phyloP scores from a whole-genome alignment of 1,140 invertebrate species.

The Aphis craccivora region DNA sequence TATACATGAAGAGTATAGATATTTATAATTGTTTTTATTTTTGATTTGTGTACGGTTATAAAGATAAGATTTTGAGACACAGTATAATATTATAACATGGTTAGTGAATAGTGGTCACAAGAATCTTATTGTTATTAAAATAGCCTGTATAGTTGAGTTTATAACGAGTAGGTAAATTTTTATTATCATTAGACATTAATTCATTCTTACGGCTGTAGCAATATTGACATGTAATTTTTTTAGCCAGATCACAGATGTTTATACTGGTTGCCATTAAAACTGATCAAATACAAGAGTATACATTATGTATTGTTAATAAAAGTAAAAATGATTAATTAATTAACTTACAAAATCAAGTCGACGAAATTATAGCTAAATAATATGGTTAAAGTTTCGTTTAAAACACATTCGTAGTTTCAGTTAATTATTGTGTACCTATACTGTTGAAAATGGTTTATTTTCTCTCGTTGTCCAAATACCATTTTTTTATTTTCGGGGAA shows the following conservation, averaged over 20 bases:
- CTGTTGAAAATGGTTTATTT: background rate
- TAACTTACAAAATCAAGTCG: background rate
- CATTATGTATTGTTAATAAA: no score
- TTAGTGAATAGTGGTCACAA: no score
- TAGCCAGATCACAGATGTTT: background rate
- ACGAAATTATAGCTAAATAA: background rate
- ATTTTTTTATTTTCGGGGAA: background rate
- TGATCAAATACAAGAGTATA: background rate
- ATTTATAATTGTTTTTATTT: no score
- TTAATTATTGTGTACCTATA: background rate
- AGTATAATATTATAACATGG: no score
- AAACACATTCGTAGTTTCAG: background rate
- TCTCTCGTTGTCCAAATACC: conserved; percentile 14
- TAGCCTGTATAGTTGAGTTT: no score
- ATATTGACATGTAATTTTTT: background rate
- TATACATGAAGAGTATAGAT: no score
- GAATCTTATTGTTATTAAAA: no score
- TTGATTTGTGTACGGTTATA: no score
- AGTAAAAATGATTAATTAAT: background rate
- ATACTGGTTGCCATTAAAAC: background rate
- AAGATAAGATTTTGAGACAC: no score
- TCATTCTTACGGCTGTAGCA: background rate
- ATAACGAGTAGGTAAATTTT: no score
- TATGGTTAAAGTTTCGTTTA: background rate
- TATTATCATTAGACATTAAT: no score